These are phyloP conservation scores for Isichthys henryi DNA, from an alignment of 2,113 vertebrate species.

Conservation along the genomic window DNA sequence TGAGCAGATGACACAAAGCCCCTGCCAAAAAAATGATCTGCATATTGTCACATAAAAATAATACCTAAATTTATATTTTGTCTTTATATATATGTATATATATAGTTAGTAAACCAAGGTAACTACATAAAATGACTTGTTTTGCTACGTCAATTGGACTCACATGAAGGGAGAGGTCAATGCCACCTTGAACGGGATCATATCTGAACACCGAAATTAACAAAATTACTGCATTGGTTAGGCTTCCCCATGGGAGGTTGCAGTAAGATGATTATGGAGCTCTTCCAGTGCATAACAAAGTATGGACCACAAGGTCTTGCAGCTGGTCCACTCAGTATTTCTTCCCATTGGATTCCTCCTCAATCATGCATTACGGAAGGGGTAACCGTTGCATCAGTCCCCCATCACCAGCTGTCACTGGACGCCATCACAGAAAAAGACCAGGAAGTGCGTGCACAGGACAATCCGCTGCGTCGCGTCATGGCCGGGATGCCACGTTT, in stretches of 20 bases:
- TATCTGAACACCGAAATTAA: neutral
- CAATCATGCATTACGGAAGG: neutral
- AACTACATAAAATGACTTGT: neutral
- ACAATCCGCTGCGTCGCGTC: neutral
- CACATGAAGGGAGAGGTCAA: neutral
- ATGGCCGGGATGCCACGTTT: neutral
- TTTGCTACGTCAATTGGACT: neutral
- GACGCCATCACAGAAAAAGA: neutral
- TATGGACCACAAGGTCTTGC: constrained; percentile 7
- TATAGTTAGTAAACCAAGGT: neutral
- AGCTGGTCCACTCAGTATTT: neutral
- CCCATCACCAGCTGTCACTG: neutral
- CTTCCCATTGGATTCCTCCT: neutral
- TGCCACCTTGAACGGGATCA: neutral
- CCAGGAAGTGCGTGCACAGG: neutral
- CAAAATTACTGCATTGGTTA: neutral
- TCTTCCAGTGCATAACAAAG: constrained; percentile 35
- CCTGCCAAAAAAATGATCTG: neutral
- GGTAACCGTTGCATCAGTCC: neutral
- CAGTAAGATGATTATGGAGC: constrained; percentile 17
- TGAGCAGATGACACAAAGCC: neutral
- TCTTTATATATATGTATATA: neutral
- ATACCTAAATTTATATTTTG: neutral
- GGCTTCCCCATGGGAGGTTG: neutral
- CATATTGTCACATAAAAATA: neutral